Conservation (phyloP, 2,888 invertebrate genomes). For the Melolontha melolontha region DNA sequence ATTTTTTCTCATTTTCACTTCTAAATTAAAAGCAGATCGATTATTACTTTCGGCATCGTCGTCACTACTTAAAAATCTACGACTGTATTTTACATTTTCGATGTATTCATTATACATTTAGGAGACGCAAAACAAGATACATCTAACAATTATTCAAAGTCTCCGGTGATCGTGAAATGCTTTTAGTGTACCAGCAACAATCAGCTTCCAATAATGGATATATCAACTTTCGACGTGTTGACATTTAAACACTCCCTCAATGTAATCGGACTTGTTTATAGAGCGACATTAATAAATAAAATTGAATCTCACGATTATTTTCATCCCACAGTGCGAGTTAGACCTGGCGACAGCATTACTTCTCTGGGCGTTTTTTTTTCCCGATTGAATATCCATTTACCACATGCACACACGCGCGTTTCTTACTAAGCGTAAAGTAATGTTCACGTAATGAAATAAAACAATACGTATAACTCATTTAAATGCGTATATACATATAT, state of each 20-base stretch:
- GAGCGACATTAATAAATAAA: constrained; percentile 32
- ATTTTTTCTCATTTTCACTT: too few species aligned
- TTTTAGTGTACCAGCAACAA: constrained; percentile 33
- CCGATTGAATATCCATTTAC: too few species aligned
- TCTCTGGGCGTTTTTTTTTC: too few species aligned
- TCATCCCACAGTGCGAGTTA: constrained; percentile 12
- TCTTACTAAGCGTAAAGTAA: too few species aligned
- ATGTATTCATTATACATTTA: constrained; percentile 1
- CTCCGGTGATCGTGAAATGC: constrained; percentile 24
- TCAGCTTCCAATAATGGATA: constrained; percentile 26
- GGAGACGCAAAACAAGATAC: background rate
- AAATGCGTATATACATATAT: too few species aligned
- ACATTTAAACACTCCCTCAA: constrained; percentile 21
- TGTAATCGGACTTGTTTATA: constrained; percentile 26
- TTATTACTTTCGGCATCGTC: background rate
- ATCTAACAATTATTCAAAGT: constrained; percentile 33
- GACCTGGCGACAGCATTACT: too few species aligned
- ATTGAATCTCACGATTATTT: constrained; percentile 20
- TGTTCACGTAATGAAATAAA: too few species aligned
- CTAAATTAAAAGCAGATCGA: too few species aligned
- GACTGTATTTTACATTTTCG: background rate
- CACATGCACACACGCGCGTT: too few species aligned
- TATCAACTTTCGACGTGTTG: constrained; percentile 21
- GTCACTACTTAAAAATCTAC: background rate
- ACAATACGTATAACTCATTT: too few species aligned